Conservation (phyloP, 2,888 invertebrate species). For the Theretra japonica region DNA sequence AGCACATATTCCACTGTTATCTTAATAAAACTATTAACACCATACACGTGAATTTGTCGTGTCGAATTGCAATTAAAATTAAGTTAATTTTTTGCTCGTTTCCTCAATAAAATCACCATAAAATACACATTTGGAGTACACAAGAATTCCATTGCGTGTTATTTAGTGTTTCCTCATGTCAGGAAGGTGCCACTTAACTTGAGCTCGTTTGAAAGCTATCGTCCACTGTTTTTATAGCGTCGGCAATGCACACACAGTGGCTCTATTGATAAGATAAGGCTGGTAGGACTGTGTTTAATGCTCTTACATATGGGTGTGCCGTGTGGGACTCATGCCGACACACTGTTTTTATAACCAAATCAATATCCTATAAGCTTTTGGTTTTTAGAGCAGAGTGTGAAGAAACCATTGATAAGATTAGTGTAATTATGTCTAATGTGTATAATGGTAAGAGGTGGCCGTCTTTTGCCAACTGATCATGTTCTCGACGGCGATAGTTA, state of each 20-base stretch:
- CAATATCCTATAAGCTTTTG: no score
- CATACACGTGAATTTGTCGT: not conserved
- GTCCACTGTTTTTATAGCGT: constrained; percentile 20
- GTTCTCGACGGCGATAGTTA: no score
- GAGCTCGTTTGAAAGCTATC: not conserved
- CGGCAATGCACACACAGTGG: constrained; percentile 30
- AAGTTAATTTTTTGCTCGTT: constrained; percentile 23
- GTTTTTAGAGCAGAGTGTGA: no score
- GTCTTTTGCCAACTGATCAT: no score
- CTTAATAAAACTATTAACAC: not conserved
- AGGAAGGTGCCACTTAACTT: constrained; percentile 27
- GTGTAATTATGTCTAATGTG: no score
- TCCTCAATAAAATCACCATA: constrained; percentile 32
- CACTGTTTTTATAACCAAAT: no score
- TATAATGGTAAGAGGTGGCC: no score
- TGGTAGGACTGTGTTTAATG: constrained; percentile 1
- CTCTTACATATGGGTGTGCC: not conserved
- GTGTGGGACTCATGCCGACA: no score
- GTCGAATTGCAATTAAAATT: constrained; percentile 18
- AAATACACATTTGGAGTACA: constrained; percentile 17
- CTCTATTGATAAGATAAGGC: constrained; percentile 15
- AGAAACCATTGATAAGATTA: no score
- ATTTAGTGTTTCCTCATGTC: constrained; percentile 30
- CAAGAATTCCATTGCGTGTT: constrained; percentile 22
- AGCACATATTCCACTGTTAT: no score